Evolutionary conservation across 2,888 invertebrate species (phyloP), one percentile per base, ranked within the genome.

Genomic region (Clistopyga incitator): DNA sequence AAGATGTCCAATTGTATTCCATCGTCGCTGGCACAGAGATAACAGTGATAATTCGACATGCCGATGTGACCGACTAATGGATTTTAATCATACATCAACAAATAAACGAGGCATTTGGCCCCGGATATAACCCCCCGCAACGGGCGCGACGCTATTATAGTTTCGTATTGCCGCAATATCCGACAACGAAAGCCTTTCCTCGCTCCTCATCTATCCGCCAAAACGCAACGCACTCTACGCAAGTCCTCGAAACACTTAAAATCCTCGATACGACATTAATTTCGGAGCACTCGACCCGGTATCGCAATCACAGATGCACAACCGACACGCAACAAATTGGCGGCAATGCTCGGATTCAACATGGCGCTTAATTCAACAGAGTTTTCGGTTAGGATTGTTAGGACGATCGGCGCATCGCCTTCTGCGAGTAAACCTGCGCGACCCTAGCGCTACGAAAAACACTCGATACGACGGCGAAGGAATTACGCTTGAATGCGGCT

Each of bases 21-120:
- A 83, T 92, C 92, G 79, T 93, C 90, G 80, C 89, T 92, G 2
- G 91, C 92, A 81, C 93, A 93, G 20, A 93, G 81, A 65, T 91
- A 90, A 86, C 93, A 93, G 81, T 86, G 86, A 77, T 88, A 85
- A 6, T 70, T 81, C 64, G 90, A 68, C 93, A 93, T 90, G 78
- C 25, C 88, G 70, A 6, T 64, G 11, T 15, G 64, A 50, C 54
- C 54, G 45, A 52, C 25, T 13, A 18, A 10, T 15, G 11, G 13
- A 45, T 52, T 10, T 68, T 47, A 6, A 18, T n/a, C 29, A 47
- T 50, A 10, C 34, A 23, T 61, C 38, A 34, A 47, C 23, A 71
- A 38, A 25, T 38, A 68, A 71, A 50, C n/a, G 10, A 23, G 6
- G 25, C 25, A 15, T 56, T 3, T 15, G 25, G 13, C 15, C 56